These are phyloP conservation scores for Merodon equestris DNA, from an alignment of 2,888 invertebrate species.

Conservation along the genomic window DNA sequence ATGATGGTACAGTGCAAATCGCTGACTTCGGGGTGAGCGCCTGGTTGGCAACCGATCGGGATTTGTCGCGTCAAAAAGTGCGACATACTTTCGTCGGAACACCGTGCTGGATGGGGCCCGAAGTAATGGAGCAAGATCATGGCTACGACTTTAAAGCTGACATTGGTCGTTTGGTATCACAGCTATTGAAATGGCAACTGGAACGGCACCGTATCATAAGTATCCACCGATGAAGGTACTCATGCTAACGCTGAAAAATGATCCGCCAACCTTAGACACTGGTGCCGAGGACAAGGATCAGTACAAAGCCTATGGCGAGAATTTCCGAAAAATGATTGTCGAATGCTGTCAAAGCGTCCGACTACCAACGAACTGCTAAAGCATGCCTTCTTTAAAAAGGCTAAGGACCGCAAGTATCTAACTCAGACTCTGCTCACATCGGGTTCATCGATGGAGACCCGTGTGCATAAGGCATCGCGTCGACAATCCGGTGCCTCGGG, in stretches of 20 bases:
- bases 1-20: constrained; percentile 98
- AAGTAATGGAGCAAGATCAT: constrained; percentile 99
- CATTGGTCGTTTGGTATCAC: constrained; percentile 90
- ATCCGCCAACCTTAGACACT: constrained; percentile 97
- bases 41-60: constrained; percentile 96
- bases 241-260: constrained; percentile 98
- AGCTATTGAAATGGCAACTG: constrained; percentile 99
- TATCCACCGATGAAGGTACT: constrained; percentile 99
- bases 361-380: constrained; percentile 97
- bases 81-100: constrained; percentile 99
- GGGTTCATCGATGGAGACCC: constrained; percentile 92
- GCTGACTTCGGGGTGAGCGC: constrained; percentile 99
- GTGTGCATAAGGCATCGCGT: constrained; percentile 91
- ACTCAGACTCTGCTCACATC: constrained; percentile 91
- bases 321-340: constrained; percentile 96
- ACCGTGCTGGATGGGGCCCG: constrained; percentile 99
- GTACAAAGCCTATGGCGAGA: constrained; percentile 98
- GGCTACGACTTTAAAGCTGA: constrained; percentile 99
- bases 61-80: constrained; percentile 95
- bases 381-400: constrained; percentile 98
- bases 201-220: constrained; percentile 99
- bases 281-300: constrained; percentile 98
- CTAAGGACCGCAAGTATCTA: constrained; percentile 94
- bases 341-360: constrained; percentile 97
- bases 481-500: constrained; percentile 93